phyloP scores from a whole-genome alignment of 1,140 invertebrate species.

The Drosophila lacteicornis region DNA sequence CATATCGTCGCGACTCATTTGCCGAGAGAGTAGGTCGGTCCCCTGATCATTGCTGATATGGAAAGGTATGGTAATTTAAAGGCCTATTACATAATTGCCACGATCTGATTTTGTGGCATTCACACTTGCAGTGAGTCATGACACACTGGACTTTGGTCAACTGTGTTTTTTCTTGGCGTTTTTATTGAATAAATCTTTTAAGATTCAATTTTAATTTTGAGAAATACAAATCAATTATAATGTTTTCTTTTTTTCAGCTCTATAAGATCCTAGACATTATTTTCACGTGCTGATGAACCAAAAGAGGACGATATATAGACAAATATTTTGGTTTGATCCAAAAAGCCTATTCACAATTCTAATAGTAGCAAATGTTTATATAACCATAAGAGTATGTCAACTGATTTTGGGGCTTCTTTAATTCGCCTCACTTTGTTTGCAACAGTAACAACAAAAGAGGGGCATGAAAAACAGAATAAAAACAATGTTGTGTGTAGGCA shows the following conservation, averaged over 20 bases:
- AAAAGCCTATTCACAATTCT: background rate
- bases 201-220: background rate
- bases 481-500: constrained; percentile 26
- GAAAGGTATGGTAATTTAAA: constrained; percentile 15
- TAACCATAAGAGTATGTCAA: background rate
- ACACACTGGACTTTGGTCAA: background rate
- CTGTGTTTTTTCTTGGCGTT: background rate
- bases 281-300: too few relatives aligned
- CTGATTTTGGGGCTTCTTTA: background rate
- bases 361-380: too few relatives aligned
- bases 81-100: constrained; percentile 27
- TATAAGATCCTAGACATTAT: too few relatives aligned
- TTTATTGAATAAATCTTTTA: too few relatives aligned
- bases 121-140: constrained; percentile 8
- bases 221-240: background rate
- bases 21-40: constrained; percentile 4
- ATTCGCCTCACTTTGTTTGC: constrained; percentile 6
- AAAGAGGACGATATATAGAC: too few relatives aligned
- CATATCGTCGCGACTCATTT: constrained; percentile 27
- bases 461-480: background rate
- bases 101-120: constrained; percentile 16
- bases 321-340: background rate
- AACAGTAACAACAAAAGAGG: background rate
- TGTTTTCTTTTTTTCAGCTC: background rate
- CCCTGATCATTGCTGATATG: constrained; percentile 13